A percentile compares a stretch with the other conserved stretches of the same genome.
phyloP scores from a whole-genome alignment of 2,113 vertebrate genomes.

The Triplophysa rosa region DNA sequence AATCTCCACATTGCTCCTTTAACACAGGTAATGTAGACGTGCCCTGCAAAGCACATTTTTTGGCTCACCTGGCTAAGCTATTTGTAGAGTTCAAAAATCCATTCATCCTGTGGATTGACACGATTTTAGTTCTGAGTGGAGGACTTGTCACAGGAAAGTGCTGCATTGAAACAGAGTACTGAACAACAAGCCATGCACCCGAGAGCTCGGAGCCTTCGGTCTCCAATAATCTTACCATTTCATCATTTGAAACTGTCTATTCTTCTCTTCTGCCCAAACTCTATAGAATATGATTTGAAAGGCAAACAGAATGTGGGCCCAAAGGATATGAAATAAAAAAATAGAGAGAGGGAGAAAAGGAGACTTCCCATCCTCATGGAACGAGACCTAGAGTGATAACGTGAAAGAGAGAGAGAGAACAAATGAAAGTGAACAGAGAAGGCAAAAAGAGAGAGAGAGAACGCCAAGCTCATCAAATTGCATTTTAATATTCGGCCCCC shows the following conservation, averaged over 20 bases:
- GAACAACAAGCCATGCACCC: conserved; percentile 12
- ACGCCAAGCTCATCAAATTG: conserved; percentile 71
- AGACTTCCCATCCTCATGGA: neutral
- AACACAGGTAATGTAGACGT: no score
- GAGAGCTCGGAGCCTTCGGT: conserved; percentile 41
- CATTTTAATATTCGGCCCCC: conserved; percentile 68
- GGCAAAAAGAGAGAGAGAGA: conserved; percentile 50
- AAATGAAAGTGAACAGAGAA: conserved; percentile 38
- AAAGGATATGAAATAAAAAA: conserved; percentile 25
- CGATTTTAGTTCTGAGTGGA: neutral
- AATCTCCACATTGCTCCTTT: no score
- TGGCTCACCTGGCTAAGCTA: neutral
- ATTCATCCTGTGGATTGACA: neutral
- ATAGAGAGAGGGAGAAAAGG: neutral
- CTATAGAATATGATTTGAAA: conserved; percentile 31
- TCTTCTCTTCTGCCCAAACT: neutral
- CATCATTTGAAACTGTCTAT: conserved; percentile 6
- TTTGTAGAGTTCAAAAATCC: neutral
- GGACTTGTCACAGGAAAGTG: conserved; percentile 4
- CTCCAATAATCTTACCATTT: conserved; percentile 52
- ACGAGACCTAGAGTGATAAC: neutral
- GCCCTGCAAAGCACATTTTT: no score
- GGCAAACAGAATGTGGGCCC: neutral
- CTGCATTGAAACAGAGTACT: neutral
- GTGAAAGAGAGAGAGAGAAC: conserved; percentile 64